Percentiles rank a stretch among this genome's conserved stretches.
Evolutionary conservation across 2,888 invertebrate species (phyloP).

Genomic region (Lypha dubia): DNA sequence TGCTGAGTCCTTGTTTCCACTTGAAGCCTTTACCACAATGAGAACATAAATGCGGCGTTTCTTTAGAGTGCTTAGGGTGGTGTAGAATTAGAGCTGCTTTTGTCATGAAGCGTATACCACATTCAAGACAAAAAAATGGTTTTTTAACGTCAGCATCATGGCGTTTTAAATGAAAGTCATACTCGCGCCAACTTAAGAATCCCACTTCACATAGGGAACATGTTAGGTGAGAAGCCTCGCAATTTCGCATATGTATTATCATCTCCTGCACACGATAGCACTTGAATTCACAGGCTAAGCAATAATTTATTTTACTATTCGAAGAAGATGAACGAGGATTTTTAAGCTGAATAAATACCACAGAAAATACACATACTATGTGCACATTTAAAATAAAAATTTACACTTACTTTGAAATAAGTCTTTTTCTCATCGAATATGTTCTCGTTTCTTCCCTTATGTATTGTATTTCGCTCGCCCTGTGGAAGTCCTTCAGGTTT

Average conservation of each 20-base stretch:
- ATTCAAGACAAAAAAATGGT: constrained; percentile 85
- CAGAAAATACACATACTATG: background rate
- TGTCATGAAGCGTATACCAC: constrained; percentile 84
- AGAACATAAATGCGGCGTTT: constrained; percentile 84
- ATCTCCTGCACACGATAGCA: constrained; percentile 83
- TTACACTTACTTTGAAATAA: constrained; percentile 78
- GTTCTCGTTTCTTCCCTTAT: constrained; percentile 65
- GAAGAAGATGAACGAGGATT: constrained; percentile 77
- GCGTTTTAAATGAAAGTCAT: constrained; percentile 82
- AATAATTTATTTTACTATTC: constrained; percentile 82
- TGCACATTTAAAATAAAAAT: background rate
- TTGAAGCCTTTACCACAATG: constrained; percentile 85
- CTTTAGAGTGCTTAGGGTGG: constrained; percentile 85
- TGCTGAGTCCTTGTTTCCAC: constrained; percentile 85
- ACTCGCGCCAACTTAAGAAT: constrained; percentile 80
- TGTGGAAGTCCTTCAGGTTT: background rate
- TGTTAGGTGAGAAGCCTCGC: constrained; percentile 79
- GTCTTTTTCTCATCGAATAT: constrained; percentile 81
- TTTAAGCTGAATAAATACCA: constrained; percentile 74
- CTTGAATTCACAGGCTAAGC: constrained; percentile 82
- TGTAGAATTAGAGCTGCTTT: constrained; percentile 84
- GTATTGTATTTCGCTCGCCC: background rate
- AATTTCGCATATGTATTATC: constrained; percentile 80
- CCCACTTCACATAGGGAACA: constrained; percentile 81
- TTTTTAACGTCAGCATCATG: constrained; percentile 83